A percentile compares a stretch with the other conserved stretches of the same genome.
phyloP scores from a whole-genome alignment of 35 echinoderm and acorn worm genomes.

The Patiria miniata region DNA sequence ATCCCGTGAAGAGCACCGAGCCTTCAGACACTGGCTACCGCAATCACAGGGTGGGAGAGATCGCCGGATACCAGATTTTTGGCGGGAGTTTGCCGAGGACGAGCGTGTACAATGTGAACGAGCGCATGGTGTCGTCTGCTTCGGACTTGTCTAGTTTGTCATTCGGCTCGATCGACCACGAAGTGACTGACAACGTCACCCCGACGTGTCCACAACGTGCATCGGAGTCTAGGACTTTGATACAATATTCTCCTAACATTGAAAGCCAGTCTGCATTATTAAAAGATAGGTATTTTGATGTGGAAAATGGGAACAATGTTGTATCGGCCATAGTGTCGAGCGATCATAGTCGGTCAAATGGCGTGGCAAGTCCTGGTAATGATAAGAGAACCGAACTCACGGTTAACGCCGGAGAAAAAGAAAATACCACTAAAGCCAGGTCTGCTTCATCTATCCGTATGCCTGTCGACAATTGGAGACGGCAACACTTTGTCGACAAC shows the following conservation, averaged over 20 bases:
- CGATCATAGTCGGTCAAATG: no score
- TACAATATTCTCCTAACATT: not conserved
- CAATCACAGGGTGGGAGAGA: not conserved
- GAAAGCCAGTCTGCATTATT: not conserved
- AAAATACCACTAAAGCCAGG: no score
- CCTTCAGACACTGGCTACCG: no score
- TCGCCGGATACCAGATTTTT: constrained; percentile 8
- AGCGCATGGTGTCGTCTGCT: not conserved
- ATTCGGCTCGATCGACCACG: not conserved
- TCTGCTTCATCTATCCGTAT: no score
- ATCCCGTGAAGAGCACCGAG: no score
- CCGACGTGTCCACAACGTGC: not conserved
- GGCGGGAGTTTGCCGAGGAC: not conserved
- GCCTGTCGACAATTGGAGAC: no score
- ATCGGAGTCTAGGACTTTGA: not conserved
- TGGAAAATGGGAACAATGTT: not conserved
- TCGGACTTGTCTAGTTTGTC: not conserved
- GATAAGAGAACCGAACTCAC: no score
- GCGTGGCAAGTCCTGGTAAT: no score
- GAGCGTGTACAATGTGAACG: not conserved
- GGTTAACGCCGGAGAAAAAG: no score
- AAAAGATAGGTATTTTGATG: no score
- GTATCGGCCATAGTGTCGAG: not conserved
- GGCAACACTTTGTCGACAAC: no score
- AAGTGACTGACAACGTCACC: not conserved